These are phyloP conservation scores for Poecilia gillii DNA, from an alignment of 2,797 vertebrate species.

Conservation along the genomic window DNA sequence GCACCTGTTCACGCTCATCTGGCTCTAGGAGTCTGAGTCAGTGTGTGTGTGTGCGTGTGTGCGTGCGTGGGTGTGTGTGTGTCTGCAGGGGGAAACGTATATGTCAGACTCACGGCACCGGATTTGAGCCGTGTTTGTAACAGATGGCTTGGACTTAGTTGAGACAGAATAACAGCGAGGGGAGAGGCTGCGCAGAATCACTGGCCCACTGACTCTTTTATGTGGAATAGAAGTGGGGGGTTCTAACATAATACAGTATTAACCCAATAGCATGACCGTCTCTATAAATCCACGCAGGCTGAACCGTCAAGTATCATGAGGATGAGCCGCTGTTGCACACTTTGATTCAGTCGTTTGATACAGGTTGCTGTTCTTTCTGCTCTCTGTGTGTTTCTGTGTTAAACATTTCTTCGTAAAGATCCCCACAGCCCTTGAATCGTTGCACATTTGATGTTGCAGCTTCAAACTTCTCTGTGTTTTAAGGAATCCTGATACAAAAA, in stretches of 20 bases:
- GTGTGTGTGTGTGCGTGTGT: slow-evolving; percentile 30
- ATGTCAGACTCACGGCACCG: slow-evolving; percentile 46
- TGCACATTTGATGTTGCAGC: slow-evolving; percentile 21
- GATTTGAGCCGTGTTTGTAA: slow-evolving; percentile 53
- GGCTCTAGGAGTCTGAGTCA: slow-evolving; percentile 36
- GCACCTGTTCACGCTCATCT: slow-evolving; percentile 68
- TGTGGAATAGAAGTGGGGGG: slow-evolving; percentile 62
- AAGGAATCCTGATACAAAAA: neutral
- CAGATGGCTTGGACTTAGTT: slow-evolving; percentile 78
- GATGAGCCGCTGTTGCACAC: slow-evolving; percentile 43
- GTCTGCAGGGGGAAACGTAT: slow-evolving; percentile 48
- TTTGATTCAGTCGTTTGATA: slow-evolving; percentile 18
- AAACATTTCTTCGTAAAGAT: neutral
- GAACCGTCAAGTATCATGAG: slow-evolving; percentile 38
- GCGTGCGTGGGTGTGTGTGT: slow-evolving; percentile 28
- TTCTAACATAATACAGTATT: slow-evolving; percentile 75
- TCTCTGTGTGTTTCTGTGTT: slow-evolving; percentile 18
- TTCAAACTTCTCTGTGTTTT: neutral
- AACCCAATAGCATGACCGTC: slow-evolving; percentile 65
- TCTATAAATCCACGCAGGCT: slow-evolving; percentile 53
- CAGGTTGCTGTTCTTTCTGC: slow-evolving; percentile 29
- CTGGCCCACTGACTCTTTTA: slow-evolving; percentile 60
- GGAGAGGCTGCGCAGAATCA: slow-evolving; percentile 46
- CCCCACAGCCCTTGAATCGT: neutral
- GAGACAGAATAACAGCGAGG: slow-evolving; percentile 62